phyloP scores from a whole-genome alignment of 2,113 vertebrate genomes.

The Indri indri region DNA sequence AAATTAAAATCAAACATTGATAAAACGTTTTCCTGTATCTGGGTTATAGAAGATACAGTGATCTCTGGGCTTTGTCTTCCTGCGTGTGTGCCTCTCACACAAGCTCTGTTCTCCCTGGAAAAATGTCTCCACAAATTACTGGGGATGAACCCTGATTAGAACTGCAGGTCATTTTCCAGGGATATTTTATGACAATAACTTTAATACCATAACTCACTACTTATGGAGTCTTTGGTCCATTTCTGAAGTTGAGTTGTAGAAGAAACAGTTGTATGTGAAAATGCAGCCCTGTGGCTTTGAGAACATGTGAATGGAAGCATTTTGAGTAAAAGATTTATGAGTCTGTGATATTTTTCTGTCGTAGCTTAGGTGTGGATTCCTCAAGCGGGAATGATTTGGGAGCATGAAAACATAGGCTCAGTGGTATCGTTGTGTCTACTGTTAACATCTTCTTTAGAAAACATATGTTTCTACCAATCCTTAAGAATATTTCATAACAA shows the following conservation, averaged over 20 bases:
- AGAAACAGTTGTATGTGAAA: neutral
- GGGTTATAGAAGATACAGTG: neutral
- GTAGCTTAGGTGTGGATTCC: neutral
- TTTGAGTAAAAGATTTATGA: neutral
- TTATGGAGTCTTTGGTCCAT: fast-evolving
- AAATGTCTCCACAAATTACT: neutral
- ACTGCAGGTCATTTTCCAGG: neutral
- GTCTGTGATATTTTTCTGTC: neutral
- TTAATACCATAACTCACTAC: neutral
- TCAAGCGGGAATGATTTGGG: neutral
- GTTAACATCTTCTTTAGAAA: neutral
- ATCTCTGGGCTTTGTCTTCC: neutral
- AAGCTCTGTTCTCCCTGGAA: neutral
- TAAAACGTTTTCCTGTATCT: neutral
- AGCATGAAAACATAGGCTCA: neutral
- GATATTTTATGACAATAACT: neutral
- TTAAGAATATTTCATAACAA: neutral
- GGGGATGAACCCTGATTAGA: neutral
- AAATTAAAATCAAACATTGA: conserved; percentile 40
- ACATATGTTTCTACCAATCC: neutral
- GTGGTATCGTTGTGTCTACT: neutral
- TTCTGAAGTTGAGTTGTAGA: neutral
- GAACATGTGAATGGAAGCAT: neutral
- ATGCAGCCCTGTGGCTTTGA: neutral
- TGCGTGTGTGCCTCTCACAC: neutral